A percentile compares a stretch with the other conserved stretches of the same genome.
phyloP scores from a whole-genome alignment of 2,113 vertebrate genomes.

The Oreamnos americanus region DNA sequence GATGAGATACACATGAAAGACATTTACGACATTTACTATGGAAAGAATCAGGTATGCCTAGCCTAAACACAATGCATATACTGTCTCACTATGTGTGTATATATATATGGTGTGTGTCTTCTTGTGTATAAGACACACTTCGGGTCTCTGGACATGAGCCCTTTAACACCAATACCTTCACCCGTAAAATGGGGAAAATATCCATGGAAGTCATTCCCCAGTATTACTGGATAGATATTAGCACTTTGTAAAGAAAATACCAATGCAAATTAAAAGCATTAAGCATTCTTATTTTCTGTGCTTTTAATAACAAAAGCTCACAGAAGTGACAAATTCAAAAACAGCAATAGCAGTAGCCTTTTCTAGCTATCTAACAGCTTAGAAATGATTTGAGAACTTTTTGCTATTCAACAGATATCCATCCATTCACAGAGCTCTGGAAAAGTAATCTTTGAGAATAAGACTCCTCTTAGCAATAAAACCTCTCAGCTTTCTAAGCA shows the following conservation, averaged over 20 bases:
- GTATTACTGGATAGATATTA: neutral
- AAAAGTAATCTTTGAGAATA: neutral
- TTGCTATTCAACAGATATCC: neutral
- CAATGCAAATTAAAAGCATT: neutral
- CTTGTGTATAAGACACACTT: neutral
- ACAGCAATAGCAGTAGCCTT: neutral
- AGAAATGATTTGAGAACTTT: neutral
- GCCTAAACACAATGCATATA: neutral
- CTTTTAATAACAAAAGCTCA: constrained; percentile 25
- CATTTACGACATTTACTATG: neutral
- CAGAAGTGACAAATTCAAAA: neutral
- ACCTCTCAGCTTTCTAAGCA: neutral
- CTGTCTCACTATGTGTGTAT: neutral
- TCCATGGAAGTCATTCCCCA: neutral
- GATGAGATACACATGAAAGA: neutral
- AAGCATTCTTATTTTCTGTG: neutral
- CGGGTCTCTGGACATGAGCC: neutral
- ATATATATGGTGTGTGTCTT: neutral
- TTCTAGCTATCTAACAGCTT: neutral
- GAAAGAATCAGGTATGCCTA: neutral
- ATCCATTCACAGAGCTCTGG: neutral
- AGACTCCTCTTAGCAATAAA: neutral
- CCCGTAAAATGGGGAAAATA: neutral
- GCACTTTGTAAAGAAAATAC: constrained; percentile 10
- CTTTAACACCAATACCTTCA: neutral